Evolutionary conservation across 2,113 vertebrate species (phyloP).

Genomic region (Mola mola): DNA sequence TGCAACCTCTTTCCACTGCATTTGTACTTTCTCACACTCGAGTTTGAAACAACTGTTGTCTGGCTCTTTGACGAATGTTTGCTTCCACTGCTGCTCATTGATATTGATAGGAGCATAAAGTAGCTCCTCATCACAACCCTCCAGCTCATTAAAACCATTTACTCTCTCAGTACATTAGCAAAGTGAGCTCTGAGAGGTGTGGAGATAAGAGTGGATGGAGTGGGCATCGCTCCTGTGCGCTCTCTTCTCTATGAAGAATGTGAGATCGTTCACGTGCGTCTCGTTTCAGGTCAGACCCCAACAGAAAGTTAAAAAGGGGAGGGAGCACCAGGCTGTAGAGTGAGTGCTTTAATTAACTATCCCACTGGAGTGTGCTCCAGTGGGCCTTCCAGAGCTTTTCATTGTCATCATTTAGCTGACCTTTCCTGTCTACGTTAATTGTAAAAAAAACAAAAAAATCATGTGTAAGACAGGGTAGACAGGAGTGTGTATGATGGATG

Average conservation of each 20-base stretch:
- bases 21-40: background rate
- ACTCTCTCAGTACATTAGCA: conserved; percentile 56
- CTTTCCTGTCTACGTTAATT: too few species aligned
- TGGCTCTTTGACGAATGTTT: conserved; percentile 18
- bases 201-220: conserved; percentile 54
- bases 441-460: too few species aligned
- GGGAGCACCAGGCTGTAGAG: too few species aligned
- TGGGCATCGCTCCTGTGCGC: conserved; percentile 30
- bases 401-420: too few species aligned
- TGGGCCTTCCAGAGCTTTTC: too few species aligned
- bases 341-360: too few species aligned
- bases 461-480: too few species aligned
- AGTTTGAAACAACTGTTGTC: conserved; percentile 17
- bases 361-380: too few species aligned
- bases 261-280: conserved; percentile 44
- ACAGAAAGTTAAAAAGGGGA: too few species aligned
- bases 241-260: conserved; percentile 53
- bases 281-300: conserved; percentile 11
- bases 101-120: conserved; percentile 39
- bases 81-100: conserved; percentile 3
- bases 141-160: conserved; percentile 65
- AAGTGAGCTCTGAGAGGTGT: conserved; percentile 46
- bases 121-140: conserved; percentile 53
- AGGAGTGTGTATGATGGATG: too few species aligned
- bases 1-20: background rate